Base-by-base conservation (phyloP, 2,888 invertebrate species). In the Ochlodes sylvanus region DNA sequence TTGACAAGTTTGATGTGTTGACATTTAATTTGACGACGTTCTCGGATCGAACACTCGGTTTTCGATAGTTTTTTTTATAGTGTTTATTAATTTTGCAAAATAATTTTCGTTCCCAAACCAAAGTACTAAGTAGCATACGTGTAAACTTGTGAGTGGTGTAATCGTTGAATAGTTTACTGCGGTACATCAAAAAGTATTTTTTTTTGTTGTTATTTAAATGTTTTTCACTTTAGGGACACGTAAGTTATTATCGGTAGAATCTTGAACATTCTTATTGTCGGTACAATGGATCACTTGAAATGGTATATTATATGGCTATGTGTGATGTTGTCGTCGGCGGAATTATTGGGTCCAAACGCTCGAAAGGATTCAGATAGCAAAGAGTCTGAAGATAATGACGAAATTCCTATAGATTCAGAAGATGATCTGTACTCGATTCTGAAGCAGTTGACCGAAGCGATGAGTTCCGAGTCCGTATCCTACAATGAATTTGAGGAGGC, bases 401-500 rank as follows among this genome's bases (percentile, higher is more conserved):
- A 80, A 47, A 68, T 74, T 41, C 74, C 78, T 34, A 72, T 72
- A 63, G 71, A 74, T 57, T 77, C 81, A 57, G 86, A 87, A 66
- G 74, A 75, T 7, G 63, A 69, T 44, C 9, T 50, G 10, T 62
- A 63, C 2, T 4, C 7, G 9, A 15, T 47, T 12, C 68, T 19
- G 69, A 70, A 54, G 32, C 66, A 87, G 44, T 70, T 90, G 7
- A 83, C 85, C 41, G 85, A 86, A 7, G 87, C 86, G 32, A 82
- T 89, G 70, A 87, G 80, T 58, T 86, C 88, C 68, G 87, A 87
- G 75, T 85, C 87, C 21, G 73, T 83, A 63, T 81, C 83, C 19
- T 79, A 84, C 15, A 83, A 87, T 62, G 87, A 90, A 71, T 88
- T 87, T 71, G 84, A 88, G 1, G 88, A 90, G n/a, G 86, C 84